Conservation (phyloP, 2,797 vertebrate genomes). For the Cichlasoma orientale region DNA sequence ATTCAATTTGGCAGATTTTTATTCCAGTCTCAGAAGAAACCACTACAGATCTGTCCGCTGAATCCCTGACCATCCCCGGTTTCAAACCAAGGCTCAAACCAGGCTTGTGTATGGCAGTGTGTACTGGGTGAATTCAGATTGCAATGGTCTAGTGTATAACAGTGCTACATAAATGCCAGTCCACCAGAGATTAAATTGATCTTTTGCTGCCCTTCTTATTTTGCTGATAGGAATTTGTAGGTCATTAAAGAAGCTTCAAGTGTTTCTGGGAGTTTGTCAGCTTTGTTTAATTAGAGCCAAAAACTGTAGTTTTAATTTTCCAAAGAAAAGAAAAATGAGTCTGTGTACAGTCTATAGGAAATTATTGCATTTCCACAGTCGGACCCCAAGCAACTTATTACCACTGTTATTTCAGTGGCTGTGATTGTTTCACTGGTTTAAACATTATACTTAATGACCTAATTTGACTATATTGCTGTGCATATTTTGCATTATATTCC, state of each 20-base stretch:
- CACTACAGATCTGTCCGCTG: too few species aligned
- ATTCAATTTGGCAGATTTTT: background rate
- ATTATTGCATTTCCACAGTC: background rate
- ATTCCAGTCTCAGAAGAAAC: background rate
- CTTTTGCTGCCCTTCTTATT: background rate
- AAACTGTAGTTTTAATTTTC: background rate
- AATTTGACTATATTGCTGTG: background rate
- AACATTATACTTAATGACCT: too few species aligned
- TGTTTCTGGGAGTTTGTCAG: background rate
- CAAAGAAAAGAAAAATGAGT: background rate
- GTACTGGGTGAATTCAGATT: background rate
- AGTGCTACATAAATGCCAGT: too few species aligned
- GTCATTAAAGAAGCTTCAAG: background rate
- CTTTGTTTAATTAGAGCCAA: conserved; percentile 8
- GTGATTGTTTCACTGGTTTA: too few species aligned
- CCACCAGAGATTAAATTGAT: too few species aligned
- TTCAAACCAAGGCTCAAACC: background rate
- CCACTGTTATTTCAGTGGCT: background rate
- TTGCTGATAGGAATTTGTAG: background rate
- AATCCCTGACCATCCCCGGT: background rate
- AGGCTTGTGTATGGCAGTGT: background rate
- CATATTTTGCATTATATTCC: too few species aligned
- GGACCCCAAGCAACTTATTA: background rate
- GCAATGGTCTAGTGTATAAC: too few species aligned
- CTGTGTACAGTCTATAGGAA: background rate